These are phyloP conservation scores for Isichthys henryi DNA, from an alignment of 2,113 vertebrate genomes.

Conservation along the genomic window DNA sequence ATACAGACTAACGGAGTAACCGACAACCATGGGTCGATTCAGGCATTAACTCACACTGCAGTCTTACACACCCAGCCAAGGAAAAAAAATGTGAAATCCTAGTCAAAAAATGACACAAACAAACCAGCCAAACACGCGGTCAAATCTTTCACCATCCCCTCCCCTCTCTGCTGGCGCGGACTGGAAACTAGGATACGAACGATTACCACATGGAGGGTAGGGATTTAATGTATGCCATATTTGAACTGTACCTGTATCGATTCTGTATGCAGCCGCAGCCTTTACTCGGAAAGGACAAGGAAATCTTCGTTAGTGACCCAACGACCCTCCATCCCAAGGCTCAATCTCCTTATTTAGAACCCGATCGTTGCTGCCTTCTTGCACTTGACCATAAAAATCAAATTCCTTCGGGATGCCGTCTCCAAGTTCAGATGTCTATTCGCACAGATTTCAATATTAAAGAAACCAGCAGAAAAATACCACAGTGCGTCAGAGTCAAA, in stretches of 20 bases:
- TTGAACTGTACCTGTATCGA: slow-evolving; percentile 17
- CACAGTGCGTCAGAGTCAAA: not conserved
- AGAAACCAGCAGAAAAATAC: not conserved
- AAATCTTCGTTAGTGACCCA: slow-evolving; percentile 17
- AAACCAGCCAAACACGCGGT: not conserved
- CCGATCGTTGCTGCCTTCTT: not conserved
- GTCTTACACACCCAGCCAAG: slow-evolving; percentile 2
- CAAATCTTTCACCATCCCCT: not conserved
- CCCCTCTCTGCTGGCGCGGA: not conserved
- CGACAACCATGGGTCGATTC: not conserved
- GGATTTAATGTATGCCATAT: slow-evolving; percentile 4
- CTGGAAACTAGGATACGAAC: not conserved
- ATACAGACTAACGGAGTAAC: not conserved
- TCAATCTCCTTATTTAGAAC: not conserved
- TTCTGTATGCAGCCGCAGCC: slow-evolving; percentile 9
- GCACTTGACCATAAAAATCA: not conserved
- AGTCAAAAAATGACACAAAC: not conserved
- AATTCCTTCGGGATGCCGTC: slow-evolving; percentile 8
- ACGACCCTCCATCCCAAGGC: slow-evolving; percentile 1
- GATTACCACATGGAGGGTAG: slow-evolving; percentile 1
- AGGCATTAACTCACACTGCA: not conserved
- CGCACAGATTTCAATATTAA: not conserved
- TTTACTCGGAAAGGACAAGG: not conserved
- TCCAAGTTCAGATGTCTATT: slow-evolving; percentile 13
- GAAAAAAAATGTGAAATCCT: slow-evolving; percentile 2